A percentile compares a stretch with the other conserved stretches of the same genome.
phyloP scores from a whole-genome alignment of 2,888 invertebrate genomes.

The Cosmorhoe ocellata region DNA sequence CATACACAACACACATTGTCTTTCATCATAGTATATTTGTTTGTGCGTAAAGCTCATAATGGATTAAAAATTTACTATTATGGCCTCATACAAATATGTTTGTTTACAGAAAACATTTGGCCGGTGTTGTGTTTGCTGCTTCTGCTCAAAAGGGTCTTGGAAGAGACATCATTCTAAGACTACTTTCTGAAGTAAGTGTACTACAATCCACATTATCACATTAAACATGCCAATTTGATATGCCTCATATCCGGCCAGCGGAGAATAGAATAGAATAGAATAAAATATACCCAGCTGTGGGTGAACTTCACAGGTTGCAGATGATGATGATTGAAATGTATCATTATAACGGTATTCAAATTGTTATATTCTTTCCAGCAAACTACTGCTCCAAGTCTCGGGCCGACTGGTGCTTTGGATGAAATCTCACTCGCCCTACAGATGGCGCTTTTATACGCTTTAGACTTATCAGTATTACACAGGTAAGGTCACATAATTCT shows the following conservation, averaged over 20 bases:
- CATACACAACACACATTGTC: too few relatives aligned
- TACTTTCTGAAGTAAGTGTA: constrained; percentile 79
- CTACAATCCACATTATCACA: too few relatives aligned
- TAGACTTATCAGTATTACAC: constrained; percentile 91
- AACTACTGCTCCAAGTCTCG: constrained; percentile 60
- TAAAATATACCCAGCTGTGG: too few relatives aligned
- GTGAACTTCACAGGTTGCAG: too few relatives aligned
- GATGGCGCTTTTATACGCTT: constrained; percentile 91
- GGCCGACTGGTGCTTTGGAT: constrained; percentile 88
- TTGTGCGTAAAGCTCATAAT: too few relatives aligned
- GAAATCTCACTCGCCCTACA: constrained; percentile 90
- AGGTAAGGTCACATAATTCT: constrained; percentile 44
- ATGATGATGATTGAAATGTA: too few relatives aligned
- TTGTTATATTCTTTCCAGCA: constrained; percentile 48
- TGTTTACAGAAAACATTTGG: constrained; percentile 62
- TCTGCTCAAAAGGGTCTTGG: constrained; percentile 83
- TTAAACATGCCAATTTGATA: neutral
- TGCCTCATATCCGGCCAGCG: too few relatives aligned
- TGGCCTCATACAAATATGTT: neutral
- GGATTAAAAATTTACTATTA: too few relatives aligned
- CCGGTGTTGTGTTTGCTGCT: constrained; percentile 69
- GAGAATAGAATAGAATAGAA: too few relatives aligned
- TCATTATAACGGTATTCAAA: too few relatives aligned
- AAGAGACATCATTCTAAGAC: constrained; percentile 85
- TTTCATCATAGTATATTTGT: too few relatives aligned